These are phyloP conservation scores for Ditula angustiorana DNA, from an alignment of 2,888 invertebrate species.

Conservation along the genomic window DNA sequence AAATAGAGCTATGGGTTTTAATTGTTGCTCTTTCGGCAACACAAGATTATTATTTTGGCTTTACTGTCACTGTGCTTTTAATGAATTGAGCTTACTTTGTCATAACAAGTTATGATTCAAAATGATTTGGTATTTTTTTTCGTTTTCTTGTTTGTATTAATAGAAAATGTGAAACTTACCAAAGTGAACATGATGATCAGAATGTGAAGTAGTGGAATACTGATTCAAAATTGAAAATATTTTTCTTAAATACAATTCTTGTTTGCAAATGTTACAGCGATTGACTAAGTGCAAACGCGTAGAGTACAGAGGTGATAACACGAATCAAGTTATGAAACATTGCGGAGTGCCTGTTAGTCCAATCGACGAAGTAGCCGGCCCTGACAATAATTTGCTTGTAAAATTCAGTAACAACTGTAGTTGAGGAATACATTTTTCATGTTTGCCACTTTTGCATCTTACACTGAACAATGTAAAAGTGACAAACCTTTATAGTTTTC, in stretches of 20 bases:
- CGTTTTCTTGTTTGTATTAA: background rate
- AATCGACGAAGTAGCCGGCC: background rate
- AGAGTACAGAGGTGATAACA: slow-evolving; percentile 72
- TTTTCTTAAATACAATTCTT: slow-evolving; percentile 73
- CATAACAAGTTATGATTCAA: too few relatives aligned
- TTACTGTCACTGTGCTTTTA: too few relatives aligned
- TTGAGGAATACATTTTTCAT: background rate
- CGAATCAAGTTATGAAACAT: slow-evolving; percentile 64
- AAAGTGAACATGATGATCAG: slow-evolving; percentile 59
- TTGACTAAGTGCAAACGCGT: slow-evolving; percentile 56
- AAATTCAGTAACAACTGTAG: background rate
- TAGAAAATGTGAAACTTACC: slow-evolving; percentile 59
- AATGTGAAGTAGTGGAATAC: slow-evolving; percentile 42
- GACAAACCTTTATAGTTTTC: too few relatives aligned
- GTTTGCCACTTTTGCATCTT: too few relatives aligned
- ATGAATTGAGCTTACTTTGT: too few relatives aligned
- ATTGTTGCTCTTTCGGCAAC: too few relatives aligned
- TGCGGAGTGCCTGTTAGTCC: slow-evolving; percentile 33
- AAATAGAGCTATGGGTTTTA: too few relatives aligned
- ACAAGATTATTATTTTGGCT: too few relatives aligned
- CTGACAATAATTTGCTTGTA: background rate
- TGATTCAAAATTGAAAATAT: slow-evolving; percentile 52
- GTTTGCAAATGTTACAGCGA: slow-evolving; percentile 71
- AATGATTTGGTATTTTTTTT: background rate
- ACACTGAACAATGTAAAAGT: too few relatives aligned